Evolutionary conservation across 2,113 vertebrate genomes (phyloP), one percentile per base, ranked within the genome.

Genomic region (Scatophagus argus): DNA sequence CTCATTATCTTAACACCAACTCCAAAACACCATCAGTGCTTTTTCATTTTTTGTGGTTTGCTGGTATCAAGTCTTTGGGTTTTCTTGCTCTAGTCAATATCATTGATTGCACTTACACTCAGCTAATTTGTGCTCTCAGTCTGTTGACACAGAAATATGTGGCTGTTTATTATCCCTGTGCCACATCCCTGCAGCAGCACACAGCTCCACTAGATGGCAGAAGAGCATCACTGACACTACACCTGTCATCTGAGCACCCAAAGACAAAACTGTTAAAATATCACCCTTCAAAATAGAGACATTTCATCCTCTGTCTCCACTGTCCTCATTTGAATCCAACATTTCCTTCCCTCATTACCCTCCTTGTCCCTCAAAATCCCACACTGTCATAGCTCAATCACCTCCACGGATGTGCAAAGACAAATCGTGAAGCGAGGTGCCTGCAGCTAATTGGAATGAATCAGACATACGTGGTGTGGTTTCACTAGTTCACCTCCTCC

Each of bases 161-260:
- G 36, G 19, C 21, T 29, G 19, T 3, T 44, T 65, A 43, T 62
- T 9, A 38, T 8, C 0, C 19, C 39, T 10, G 3, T 1, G 25
- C 9, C 12, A 51, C 44, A n/a, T 16, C 0, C 8, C 0, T 80
- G 79, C 66, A 87, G 52, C 77, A 60, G 12, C 27, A 17, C 1
- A 23, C 1, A 31, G 0, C 4, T 31, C 82, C 93, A 85, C 90
- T 82, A 80, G 93, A 86, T 91, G 93, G 85, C 88, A 92, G 73
- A 36, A 88, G 72, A 89, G 79, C 32, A 47, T 69, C 71, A 65
- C 6, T 3, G 10, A 82, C 76, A 55, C 0, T 3, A 8, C 2
- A 0, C 1, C 17, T 12, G 41, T 44, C 54, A 56, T 25, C 16
- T 0, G 11, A 61, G 41, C 46, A 49, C 8, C 68, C 47, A 60